Percentiles rank a stretch among this genome's conserved stretches.
Conservation (phyloP, 2,113 vertebrate species). For the Synodontis membranacea region DNA sequence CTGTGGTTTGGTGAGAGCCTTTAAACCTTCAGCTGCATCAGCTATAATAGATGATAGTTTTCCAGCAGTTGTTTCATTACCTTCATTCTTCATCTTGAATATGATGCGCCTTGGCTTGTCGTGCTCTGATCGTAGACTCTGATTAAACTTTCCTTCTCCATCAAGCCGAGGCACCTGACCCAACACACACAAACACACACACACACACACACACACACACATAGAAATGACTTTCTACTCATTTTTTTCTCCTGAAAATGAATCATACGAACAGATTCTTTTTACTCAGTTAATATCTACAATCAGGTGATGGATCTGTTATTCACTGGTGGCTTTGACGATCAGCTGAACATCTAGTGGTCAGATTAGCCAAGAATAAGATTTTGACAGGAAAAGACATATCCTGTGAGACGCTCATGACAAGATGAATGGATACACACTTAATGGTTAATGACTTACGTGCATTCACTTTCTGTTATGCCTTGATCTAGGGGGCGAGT, state of each 20-base stretch:
- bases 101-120: background rate
- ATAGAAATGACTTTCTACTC: background rate
- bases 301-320: background rate
- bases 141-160: conserved; percentile 4
- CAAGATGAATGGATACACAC: background rate
- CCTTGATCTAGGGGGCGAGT: background rate
- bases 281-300: background rate
- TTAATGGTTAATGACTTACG: conserved; percentile 1
- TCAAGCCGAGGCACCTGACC: background rate
- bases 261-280: background rate
- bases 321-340: background rate
- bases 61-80: background rate
- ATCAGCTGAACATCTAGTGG: background rate
- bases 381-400: conserved; percentile 33
- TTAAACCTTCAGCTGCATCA: background rate
- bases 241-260: background rate
- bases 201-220: background rate
- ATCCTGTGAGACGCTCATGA: conserved; percentile 6
- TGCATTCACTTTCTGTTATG: conserved; percentile 7
- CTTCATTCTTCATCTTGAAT: too few species aligned
- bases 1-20: background rate
- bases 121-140: background rate
- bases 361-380: conserved; percentile 1
- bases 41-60: too few species aligned
- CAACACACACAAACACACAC: background rate